Conservation (phyloP, 2,888 invertebrate genomes). For the Coleophora deauratella region DNA sequence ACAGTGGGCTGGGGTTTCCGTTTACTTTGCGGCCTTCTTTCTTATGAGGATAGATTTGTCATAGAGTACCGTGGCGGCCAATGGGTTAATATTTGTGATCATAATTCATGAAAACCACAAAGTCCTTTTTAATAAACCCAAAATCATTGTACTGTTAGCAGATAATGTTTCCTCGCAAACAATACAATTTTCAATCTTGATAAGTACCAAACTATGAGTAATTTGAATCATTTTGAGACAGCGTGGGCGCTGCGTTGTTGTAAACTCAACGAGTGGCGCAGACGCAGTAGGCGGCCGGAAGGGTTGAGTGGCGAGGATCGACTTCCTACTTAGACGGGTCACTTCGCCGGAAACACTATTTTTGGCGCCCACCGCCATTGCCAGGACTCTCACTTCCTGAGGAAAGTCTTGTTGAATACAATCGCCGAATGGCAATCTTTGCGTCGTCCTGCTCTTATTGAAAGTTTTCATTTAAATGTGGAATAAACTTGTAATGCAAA, state of each 20-base stretch:
- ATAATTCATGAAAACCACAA: too few relatives aligned
- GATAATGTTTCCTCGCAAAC: too few relatives aligned
- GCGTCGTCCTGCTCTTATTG: conserved; percentile 19
- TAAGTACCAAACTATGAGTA: conserved; percentile 52
- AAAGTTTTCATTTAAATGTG: too few relatives aligned
- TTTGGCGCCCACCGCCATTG: conserved; percentile 60
- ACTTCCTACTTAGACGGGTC: conserved; percentile 68
- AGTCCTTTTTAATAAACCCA: too few relatives aligned
- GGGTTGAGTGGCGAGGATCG: conserved; percentile 51
- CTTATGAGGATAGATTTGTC: too few relatives aligned
- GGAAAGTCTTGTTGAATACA: conserved; percentile 57
- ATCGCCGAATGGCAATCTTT: conserved; percentile 32
- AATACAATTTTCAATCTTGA: too few relatives aligned
- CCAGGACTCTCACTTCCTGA: conserved; percentile 44
- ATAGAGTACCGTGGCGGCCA: too few relatives aligned
- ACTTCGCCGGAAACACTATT: conserved; percentile 67
- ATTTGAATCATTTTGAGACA: conserved; percentile 66
- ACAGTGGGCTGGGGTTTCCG: too few relatives aligned
- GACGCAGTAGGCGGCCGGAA: conserved; percentile 70
- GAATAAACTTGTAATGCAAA: too few relatives aligned
- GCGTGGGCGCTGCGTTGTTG: conserved; percentile 66
- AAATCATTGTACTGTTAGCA: too few relatives aligned
- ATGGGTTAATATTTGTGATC: too few relatives aligned
- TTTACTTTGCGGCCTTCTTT: too few relatives aligned
- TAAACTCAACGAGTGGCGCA: conserved; percentile 66